Conservation (phyloP, 2,888 invertebrate genomes). For the Hedychridium roseum region DNA sequence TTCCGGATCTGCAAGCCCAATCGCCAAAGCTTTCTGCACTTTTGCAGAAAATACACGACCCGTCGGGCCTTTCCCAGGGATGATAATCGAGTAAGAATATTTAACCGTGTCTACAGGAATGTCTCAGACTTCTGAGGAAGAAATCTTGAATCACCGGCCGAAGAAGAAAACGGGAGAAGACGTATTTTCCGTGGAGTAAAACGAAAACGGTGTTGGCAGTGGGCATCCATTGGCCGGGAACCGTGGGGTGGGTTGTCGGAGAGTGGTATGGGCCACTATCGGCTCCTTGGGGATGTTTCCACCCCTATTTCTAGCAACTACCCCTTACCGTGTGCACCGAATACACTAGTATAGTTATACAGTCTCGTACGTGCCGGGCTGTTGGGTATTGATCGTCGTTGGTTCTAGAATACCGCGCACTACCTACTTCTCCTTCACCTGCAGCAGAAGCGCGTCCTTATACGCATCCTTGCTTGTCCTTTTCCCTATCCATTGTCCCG, state of each 20-base stretch:
- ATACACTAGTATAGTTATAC: slow-evolving; percentile 54
- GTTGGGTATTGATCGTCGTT: slow-evolving; percentile 59
- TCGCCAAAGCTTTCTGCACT: no score
- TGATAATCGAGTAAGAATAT: no score
- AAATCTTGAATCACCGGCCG: no score
- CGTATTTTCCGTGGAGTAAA: neutral
- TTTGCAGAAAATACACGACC: no score
- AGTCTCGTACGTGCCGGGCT: slow-evolving; percentile 49
- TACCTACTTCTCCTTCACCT: slow-evolving; percentile 57
- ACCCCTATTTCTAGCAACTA: slow-evolving; percentile 57
- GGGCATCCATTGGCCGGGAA: slow-evolving; percentile 49
- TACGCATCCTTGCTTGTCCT: slow-evolving; percentile 50
- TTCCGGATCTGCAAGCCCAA: no score
- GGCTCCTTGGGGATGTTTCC: slow-evolving; percentile 61
- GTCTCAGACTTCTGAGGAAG: no score
- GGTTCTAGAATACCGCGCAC: slow-evolving; percentile 46
- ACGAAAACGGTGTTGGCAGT: slow-evolving; percentile 44
- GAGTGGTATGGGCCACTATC: slow-evolving; percentile 56
- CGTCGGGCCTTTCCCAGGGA: no score
- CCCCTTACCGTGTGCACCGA: slow-evolving; percentile 53
- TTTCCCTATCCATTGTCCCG: slow-evolving; percentile 12
- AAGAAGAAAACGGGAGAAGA: no score
- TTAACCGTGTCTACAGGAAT: no score
- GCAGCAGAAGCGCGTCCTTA: slow-evolving; percentile 53
- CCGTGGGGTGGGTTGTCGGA: slow-evolving; percentile 49